Conservation (phyloP, 2,113 vertebrate genomes). For the Xenus cinereus region DNA sequence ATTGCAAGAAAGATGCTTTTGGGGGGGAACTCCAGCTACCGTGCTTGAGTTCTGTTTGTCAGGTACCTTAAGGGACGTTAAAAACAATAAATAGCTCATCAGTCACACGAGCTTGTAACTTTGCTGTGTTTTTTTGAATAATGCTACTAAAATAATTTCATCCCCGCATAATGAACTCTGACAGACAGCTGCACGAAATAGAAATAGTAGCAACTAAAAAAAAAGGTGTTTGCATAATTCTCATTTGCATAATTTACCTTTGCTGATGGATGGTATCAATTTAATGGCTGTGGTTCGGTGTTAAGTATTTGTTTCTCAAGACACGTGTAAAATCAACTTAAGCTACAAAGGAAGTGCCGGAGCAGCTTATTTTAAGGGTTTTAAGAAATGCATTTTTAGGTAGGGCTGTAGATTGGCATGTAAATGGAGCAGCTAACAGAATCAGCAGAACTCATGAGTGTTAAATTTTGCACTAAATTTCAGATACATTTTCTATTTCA, state of each 20-base stretch:
- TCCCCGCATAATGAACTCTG: background rate
- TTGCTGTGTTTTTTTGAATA: background rate
- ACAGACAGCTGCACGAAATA: background rate
- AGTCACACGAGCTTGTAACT: background rate
- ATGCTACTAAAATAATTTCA: background rate
- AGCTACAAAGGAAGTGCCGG: background rate
- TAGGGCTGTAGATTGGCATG: background rate
- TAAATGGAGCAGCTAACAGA: slow-evolving; percentile 40
- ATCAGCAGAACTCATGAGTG: slow-evolving; percentile 8
- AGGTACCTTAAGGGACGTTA: background rate
- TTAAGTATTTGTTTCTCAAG: slow-evolving; percentile 8
- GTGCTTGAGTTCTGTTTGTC: background rate
- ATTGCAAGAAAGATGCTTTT: slow-evolving; percentile 7
- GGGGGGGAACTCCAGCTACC: background rate
- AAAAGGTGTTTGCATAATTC: slow-evolving; percentile 28
- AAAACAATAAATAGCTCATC: background rate
- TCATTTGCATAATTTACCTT: slow-evolving; percentile 32
- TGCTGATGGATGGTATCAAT: background rate
- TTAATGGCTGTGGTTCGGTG: background rate
- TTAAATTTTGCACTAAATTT: slow-evolving; percentile 55
- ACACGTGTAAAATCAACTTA: background rate
- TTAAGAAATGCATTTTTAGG: background rate
- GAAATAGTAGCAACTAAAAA: background rate
- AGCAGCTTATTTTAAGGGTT: background rate
- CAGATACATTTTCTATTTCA: slow-evolving; percentile 30